Conservation (phyloP, 2,113 vertebrate species). For the Dolichotis patagonum region DNA sequence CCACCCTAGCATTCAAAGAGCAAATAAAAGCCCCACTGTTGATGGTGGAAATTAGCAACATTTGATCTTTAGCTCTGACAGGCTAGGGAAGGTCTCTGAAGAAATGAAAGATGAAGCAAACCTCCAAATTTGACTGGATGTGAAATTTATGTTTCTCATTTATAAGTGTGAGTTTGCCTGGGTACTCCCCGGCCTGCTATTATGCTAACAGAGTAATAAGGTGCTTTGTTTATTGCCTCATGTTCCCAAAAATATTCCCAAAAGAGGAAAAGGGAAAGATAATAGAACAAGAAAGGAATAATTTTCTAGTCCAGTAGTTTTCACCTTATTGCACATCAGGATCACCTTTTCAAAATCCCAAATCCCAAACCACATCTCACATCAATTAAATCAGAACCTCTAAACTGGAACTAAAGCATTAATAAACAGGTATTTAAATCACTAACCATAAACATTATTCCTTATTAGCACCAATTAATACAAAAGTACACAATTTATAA, state of each 20-base stretch:
- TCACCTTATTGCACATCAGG: conserved; percentile 1
- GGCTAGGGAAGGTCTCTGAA: background rate
- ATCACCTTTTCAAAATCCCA: conserved; percentile 54
- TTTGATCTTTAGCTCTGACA: background rate
- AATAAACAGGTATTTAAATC: conserved; percentile 36
- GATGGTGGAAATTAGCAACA: background rate
- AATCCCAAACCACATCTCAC: background rate
- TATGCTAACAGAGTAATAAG: conserved; percentile 50
- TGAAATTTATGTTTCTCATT: conserved; percentile 55
- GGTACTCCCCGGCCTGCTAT: conserved; percentile 26
- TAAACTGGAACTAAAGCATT: background rate
- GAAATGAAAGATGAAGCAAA: conserved; percentile 33
- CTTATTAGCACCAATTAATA: conserved; percentile 15
- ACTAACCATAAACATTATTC: conserved; percentile 7
- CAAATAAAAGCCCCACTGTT: conserved; percentile 32
- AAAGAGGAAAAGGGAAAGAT: conserved; percentile 52
- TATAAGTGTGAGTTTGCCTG: conserved; percentile 20
- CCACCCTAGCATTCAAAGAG: background rate
- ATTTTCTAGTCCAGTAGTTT: conserved; percentile 39
- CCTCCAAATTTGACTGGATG: conserved; percentile 25
- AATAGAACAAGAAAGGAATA: conserved; percentile 18
- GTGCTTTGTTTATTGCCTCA: conserved; percentile 1
- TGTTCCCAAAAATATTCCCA: conserved; percentile 40
- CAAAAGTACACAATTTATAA: conserved; percentile 13
- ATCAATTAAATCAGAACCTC: conserved; percentile 48